A percentile compares a stretch with the other conserved stretches of the same genome.
Conservation (phyloP, 2,113 vertebrate species). For the Bubo scandiacus region DNA sequence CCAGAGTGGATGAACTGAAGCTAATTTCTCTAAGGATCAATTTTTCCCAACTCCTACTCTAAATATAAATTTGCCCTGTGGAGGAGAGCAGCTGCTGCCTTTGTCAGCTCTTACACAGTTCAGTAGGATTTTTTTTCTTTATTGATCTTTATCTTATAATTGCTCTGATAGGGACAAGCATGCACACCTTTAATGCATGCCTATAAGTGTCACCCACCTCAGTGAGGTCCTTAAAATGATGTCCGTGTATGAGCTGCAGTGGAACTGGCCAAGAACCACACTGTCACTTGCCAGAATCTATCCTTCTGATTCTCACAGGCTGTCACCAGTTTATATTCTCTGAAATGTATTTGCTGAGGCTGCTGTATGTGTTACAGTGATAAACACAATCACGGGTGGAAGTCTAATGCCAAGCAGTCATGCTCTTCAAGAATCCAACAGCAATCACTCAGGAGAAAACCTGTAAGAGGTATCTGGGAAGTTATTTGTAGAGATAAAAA, state of each 20-base stretch:
- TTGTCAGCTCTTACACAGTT: neutral
- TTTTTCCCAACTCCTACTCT: neutral
- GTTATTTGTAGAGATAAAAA: neutral
- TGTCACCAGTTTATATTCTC: neutral
- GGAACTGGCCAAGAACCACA: neutral
- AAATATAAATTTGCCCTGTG: neutral
- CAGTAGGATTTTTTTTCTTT: neutral
- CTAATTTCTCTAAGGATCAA: neutral
- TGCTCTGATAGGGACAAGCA: neutral
- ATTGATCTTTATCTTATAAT: neutral
- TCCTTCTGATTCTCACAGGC: neutral
- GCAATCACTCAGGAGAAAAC: neutral
- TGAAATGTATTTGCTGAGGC: neutral
- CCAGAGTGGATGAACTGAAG: neutral
- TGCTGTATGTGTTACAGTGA: accelerated
- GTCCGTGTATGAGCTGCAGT: accelerated
- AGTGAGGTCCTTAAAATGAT: neutral
- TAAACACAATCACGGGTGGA: neutral
- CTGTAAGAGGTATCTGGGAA: neutral
- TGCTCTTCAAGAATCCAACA: neutral
- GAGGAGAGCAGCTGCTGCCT: neutral
- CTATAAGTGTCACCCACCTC: neutral
- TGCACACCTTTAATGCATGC: neutral
- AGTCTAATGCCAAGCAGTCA: neutral
- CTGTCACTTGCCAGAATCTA: neutral